Evolutionary conservation across 2,113 vertebrate genomes (phyloP).

Genomic region (Cryptoleucopteryx plumbea): DNA sequence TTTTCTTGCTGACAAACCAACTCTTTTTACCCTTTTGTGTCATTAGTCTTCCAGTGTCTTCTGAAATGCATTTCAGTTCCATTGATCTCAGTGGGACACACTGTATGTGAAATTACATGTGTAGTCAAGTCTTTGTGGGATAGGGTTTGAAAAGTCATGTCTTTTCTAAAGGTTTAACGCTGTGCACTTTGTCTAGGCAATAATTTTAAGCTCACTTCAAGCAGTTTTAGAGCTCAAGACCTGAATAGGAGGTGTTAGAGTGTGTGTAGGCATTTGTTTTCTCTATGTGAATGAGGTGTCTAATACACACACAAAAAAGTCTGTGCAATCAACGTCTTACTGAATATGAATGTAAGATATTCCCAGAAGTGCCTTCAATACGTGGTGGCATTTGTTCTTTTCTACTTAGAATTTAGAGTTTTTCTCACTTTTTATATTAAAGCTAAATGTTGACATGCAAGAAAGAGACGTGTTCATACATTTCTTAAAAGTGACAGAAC

Average conservation of each 20-base stretch:
- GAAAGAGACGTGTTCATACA: background rate
- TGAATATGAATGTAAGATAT: background rate
- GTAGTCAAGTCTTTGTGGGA: background rate
- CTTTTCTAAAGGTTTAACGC: background rate
- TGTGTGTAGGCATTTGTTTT: conserved; percentile 21
- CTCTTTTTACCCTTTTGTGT: background rate
- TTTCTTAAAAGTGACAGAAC: background rate
- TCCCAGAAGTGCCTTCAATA: background rate
- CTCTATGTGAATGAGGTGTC: background rate
- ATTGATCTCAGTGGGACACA: background rate
- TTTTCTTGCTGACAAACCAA: background rate
- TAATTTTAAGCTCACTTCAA: background rate
- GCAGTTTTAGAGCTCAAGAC: background rate
- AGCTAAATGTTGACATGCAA: background rate
- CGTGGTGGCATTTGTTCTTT: background rate
- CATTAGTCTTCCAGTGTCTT: background rate
- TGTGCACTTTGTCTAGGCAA: background rate
- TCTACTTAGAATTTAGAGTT: background rate
- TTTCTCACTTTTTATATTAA: background rate
- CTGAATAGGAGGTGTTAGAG: background rate
- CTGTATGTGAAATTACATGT: background rate
- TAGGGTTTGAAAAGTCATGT: background rate
- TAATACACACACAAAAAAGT: background rate
- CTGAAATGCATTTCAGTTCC: background rate
- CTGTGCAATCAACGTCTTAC: background rate